Evolutionary conservation across 2,113 vertebrate genomes (phyloP).

Genomic region (Hippocampus guttulatus): DNA sequence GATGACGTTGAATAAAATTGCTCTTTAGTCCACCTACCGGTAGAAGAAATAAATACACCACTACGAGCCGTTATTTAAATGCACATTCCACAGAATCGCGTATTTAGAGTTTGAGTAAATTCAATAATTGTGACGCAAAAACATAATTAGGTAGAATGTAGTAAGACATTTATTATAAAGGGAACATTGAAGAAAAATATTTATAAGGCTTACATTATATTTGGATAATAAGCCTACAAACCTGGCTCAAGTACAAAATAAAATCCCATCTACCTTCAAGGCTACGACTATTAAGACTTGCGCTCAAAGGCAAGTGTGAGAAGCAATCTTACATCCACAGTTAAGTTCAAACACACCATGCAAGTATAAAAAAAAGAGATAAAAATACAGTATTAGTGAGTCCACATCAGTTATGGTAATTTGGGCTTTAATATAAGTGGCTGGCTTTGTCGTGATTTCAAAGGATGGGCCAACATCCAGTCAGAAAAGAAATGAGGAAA

Average conservation of each 20-base stretch:
- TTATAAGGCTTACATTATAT: conserved; percentile 11
- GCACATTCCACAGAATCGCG: conserved; percentile 11
- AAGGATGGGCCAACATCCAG: neutral
- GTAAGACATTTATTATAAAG: conserved; percentile 23
- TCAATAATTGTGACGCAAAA: conserved; percentile 38
- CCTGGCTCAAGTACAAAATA: conserved; percentile 32
- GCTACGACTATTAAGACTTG: neutral
- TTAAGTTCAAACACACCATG: conserved; percentile 18
- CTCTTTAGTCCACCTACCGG: neutral
- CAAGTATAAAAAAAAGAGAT: conserved; percentile 8
- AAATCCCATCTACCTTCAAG: conserved; percentile 29
- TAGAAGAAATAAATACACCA: neutral
- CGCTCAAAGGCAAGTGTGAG: conserved; percentile 2
- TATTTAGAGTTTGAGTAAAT: conserved; percentile 42
- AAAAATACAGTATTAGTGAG: conserved; percentile 14
- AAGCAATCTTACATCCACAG: conserved; percentile 8
- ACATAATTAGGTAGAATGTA: conserved; percentile 39
- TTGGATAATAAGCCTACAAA: conserved; percentile 41
- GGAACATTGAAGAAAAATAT: conserved; percentile 43
- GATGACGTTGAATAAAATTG: neutral
- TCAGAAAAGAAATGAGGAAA: neutral
- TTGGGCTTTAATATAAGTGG: conserved; percentile 7
- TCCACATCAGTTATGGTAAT: conserved; percentile 9
- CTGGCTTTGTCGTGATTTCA: conserved; percentile 1
- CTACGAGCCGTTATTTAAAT: neutral